A percentile compares a stretch with the other conserved stretches of the same genome.
Evolutionary conservation across 2,113 vertebrate genomes (phyloP).

Genomic region (Tragelaphus strepsiceros): DNA sequence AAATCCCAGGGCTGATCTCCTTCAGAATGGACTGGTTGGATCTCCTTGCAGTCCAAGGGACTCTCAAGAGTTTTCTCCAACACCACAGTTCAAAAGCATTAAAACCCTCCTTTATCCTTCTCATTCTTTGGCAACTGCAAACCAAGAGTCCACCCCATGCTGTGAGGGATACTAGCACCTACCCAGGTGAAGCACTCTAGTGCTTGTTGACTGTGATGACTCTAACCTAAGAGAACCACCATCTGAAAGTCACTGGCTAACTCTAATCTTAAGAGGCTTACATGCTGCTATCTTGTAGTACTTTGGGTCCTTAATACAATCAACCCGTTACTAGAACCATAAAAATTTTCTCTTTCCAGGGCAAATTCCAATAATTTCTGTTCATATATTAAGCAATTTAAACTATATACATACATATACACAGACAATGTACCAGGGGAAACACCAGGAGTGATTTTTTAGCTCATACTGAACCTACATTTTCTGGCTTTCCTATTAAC

Average conservation of each 20-base stretch:
- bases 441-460: neutral
- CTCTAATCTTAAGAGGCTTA: neutral
- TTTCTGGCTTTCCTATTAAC: conserved; percentile 11
- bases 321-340: neutral
- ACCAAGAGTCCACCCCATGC: neutral
- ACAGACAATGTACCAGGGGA: neutral
- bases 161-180: neutral
- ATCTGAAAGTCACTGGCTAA: neutral
- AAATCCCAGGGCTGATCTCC: no score
- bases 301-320: neutral
- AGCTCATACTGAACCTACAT: neutral
- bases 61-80: no score
- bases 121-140: neutral
- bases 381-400: neutral
- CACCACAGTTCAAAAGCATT: no score
- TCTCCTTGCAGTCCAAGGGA: no score
- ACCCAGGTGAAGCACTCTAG: neutral
- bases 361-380: conserved; percentile 23
- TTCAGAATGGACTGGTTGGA: no score
- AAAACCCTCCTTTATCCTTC: neutral
- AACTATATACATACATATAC: neutral
- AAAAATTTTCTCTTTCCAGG: neutral
- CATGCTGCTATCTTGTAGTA: neutral
- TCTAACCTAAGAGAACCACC: neutral
- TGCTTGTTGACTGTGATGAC: neutral